Evolutionary conservation across 2,888 invertebrate species (phyloP).

Genomic region (Siphonodentalium dalli): DNA sequence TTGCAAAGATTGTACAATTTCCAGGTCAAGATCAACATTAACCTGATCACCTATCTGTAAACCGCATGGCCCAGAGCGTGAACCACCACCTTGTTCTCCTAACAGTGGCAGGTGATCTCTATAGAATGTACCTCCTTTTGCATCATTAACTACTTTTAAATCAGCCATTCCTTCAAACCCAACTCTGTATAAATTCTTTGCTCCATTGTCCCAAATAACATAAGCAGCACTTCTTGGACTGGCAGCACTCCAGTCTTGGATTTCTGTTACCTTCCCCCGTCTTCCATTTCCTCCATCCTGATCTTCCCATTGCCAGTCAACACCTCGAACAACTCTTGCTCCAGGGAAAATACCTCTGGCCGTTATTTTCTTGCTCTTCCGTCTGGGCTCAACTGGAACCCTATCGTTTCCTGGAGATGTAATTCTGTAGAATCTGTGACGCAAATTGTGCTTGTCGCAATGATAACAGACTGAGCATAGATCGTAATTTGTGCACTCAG

Average conservation of each 20-base stretch:
- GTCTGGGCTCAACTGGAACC: constrained; percentile 76
- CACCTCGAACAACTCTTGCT: constrained; percentile 93
- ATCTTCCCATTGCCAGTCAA: constrained; percentile 99
- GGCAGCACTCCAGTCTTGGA: constrained; percentile 95
- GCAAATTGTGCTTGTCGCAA: constrained; percentile 92
- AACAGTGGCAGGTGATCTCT: constrained; percentile 93
- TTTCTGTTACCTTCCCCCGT: constrained; percentile 94
- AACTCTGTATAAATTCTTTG: constrained; percentile 95
- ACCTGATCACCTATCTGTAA: constrained; percentile 92
- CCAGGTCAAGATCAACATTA: constrained; percentile 92
- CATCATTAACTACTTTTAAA: constrained; percentile 89
- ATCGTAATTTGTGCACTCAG: constrained; percentile 95
- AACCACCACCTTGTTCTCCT: constrained; percentile 74
- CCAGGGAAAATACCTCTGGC: constrained; percentile 94
- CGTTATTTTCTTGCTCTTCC: constrained; percentile 92
- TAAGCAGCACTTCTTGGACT: constrained; percentile 88
- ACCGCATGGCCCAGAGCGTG: constrained; percentile 71
- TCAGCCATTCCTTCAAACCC: constrained; percentile 96
- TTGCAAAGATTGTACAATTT: constrained; percentile 93
- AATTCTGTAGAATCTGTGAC: constrained; percentile 80
- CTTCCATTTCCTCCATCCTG: constrained; percentile 92
- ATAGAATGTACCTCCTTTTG: constrained; percentile 95
- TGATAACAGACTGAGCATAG: constrained; percentile 97
- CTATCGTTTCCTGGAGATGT: constrained; percentile 86
- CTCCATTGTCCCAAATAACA: constrained; percentile 97